Evolutionary conservation across 2,113 vertebrate genomes (phyloP), one percentile per base, ranked within the genome.

Genomic region (Burhinus oedicnemus): DNA sequence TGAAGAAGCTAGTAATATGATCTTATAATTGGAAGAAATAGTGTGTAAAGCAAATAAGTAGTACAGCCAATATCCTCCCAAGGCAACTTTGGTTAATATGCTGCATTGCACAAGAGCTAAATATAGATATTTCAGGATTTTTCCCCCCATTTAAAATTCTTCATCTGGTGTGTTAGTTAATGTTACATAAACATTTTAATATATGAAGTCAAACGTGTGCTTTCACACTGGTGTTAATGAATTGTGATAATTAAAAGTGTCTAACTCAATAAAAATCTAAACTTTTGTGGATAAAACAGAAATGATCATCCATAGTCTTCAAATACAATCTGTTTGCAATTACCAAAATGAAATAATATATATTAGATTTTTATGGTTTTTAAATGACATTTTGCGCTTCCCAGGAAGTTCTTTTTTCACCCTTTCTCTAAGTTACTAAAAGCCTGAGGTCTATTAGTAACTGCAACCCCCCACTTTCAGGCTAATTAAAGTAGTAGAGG

Each of bases 401-500:
- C 95, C 88, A 97, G 98, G 94, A 98, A 98, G 98, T 98, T 98
- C 97, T 98, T 87, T 87, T 97, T 98, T 98, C 97, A 98, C 97
- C 94, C 98, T 98, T 98, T 98, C 97, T 97, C 98, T 97, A 99
- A 99, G 98, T 99, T 99, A 99, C 98, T 98, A 98, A 99, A 98
- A 99, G 98, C 98, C 98, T 98, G 96, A 98, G 98, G 98, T 99
- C 99, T 99, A 99, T 99, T 99, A 99, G 98, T 98, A 99, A 99
- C 99, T 98, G 98, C 98, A 99, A 99, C 98, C 98, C 99, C 98
- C 99, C 97, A 99, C 99, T 99, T 98, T 98, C 98, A 98, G 99
- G 99, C 99, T 99, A 99, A 99, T 99, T 99, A 99, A 99, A 99
- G 98, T 99, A 98, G 99, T 98, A 98, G 98, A 99, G 98, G 98